Conservation (phyloP, 2,888 invertebrate species). For the Norana najaformis region DNA sequence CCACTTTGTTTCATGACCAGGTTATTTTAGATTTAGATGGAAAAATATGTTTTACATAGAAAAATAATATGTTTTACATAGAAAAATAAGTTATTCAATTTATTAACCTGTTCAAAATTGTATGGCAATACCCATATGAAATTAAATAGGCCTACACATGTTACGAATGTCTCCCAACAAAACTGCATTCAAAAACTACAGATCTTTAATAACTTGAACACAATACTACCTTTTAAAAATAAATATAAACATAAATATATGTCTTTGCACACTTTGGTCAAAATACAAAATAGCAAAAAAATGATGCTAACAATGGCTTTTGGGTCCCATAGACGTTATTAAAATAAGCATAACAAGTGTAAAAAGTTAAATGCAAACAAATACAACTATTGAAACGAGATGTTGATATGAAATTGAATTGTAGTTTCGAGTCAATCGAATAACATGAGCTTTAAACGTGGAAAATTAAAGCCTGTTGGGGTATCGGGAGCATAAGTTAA, state of each 20-base stretch:
- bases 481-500: not conserved
- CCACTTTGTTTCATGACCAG: not conserved
- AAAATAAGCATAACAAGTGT: not conserved
- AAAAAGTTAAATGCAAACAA: not conserved
- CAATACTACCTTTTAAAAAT: constrained; percentile 13
- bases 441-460: not conserved
- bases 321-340: not conserved
- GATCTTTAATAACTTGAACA: not conserved
- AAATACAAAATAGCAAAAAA: not conserved
- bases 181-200: not conserved
- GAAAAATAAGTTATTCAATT: not conserved
- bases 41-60: not conserved
- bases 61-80: not conserved
- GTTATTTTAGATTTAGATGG: not conserved
- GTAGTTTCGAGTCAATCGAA: not conserved
- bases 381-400: not conserved
- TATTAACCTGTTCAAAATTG: not conserved
- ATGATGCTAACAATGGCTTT: not conserved
- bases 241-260: not conserved
- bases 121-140: not conserved
- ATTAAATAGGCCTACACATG: not conserved
- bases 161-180: not conserved
- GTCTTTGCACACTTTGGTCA: not conserved
- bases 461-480: not conserved
- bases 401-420: not conserved